Base-by-base conservation (phyloP, 2,888 invertebrate genomes). In the Drosophila quasianomalipes region DNA sequence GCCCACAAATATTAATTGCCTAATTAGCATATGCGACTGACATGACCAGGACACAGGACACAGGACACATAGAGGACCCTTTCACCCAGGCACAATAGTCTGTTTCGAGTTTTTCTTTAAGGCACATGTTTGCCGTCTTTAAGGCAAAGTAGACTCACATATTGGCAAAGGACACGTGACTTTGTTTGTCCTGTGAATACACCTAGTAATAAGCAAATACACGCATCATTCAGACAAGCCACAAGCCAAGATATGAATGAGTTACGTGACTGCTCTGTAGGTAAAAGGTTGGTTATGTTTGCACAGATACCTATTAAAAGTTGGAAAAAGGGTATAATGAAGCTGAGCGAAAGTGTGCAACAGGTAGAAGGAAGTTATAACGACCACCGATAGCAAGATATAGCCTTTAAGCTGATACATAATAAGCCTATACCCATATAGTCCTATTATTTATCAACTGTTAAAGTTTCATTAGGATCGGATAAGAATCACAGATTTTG, bases 1-100 rank as follows among this genome's bases (percentile, higher is more conserved):
- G 92, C 92, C 93, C 92, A 89, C 93, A 93, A 86, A 91, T 92
- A 91, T 92, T 93, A 93, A 93, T 93, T 93, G 93, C 93, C 92
- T 93, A 93, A 93, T 93, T 93, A 93, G 93, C 93, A 93, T 93
- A 93, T 92, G 93, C 89, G 85, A 87, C 86, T 91, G 91, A 91
- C 92, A 91, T 90, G 81, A 79, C 80, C 53, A 64, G 55, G 35
- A 71, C 69, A 59, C 35, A 76, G 51, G 41, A 62, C 39, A 54
- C 30, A 22, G 47, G 39, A 55, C 47, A 35, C 51, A 9, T 30
- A 30, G 16, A 47, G 30, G 39, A 70, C 73, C 67, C 66, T 74
- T 79, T 37, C 30, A 12, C 22, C 35, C 60, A 35, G 28, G 37
- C 30, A 74, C 57, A 71, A 68, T 52, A 51, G 68, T 52, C 71